Evolutionary conservation across 1,140 invertebrate genomes (phyloP), one percentile per base, ranked within the genome.

Genomic region (Paramacrobiotus metropolitanus): DNA sequence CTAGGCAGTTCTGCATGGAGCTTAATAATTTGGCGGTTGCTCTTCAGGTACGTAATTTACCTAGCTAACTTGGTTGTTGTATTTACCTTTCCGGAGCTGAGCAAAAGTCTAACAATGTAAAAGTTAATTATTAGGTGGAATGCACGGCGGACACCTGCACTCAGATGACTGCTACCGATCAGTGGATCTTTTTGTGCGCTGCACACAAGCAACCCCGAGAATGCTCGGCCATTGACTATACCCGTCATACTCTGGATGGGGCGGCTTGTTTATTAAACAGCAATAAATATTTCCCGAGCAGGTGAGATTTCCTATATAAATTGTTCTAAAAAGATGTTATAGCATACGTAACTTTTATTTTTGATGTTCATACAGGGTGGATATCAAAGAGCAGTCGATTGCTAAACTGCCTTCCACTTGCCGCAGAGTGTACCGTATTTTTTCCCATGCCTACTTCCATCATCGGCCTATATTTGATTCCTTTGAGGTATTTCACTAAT

Each of bases 131-230:
- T 29, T 64, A 31, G 29, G 29, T 81, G 66, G 92, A 98, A 74
- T 98, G 95, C 74, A 85, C 89, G 68, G 91, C 94, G 24, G 85
- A 91, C 65, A 90, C 83, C 1, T 99, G 95, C 72, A 91, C 85
- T 45, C 93, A 99, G 76, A 99, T 99, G 95, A 99, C 94, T 45
- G 95, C 95, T 2, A 99, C 94, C 21, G 93, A 98, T 76, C 94
- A 99, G 70, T 99, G 94, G 94, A 98, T 98, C 72, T 98, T 98
- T 74, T 77, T 99, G 31, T 99, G 95, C 80, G 95, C 95, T 63
- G 93, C 94, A 59, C 95, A 99, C 72, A 98, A 98, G 80, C 96
- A 93, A 64, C 95, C 95, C 28, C 98, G 98, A 76, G 94, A 99
- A 81, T 99, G 95, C 76, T 89, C 94, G 61, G 95, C 95, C 21